A percentile compares a stretch with the other conserved stretches of the same genome.
Evolutionary conservation across 2,113 vertebrate genomes (phyloP).

Genomic region (Oceanodroma tethys): DNA sequence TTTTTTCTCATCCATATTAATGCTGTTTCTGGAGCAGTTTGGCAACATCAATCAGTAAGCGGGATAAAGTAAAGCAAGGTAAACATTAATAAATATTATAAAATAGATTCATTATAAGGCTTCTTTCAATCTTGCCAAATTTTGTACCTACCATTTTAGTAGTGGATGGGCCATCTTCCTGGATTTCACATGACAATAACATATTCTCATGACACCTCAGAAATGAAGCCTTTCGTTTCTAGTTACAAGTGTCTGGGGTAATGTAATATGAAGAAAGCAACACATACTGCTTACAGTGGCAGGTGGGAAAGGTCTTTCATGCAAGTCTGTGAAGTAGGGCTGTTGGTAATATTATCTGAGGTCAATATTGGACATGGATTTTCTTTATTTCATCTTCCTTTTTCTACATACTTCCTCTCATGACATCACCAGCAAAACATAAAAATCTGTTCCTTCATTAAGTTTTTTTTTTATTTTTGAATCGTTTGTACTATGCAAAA

Average conservation of each 20-base stretch:
- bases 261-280: neutral
- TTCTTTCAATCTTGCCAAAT: neutral
- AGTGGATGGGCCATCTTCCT: neutral
- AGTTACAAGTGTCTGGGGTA: neutral
- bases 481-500: neutral
- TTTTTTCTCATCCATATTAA: neutral
- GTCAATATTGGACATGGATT: neutral
- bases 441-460: neutral
- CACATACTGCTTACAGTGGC: neutral
- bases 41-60: neutral
- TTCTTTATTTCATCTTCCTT: neutral
- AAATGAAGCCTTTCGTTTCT: neutral
- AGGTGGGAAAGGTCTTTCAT: neutral
- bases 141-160: neutral
- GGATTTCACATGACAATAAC: neutral
- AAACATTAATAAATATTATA: neutral
- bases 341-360: neutral
- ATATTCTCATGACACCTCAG: neutral
- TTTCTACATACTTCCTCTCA: neutral
- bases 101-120: neutral
- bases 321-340: neutral
- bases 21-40: neutral
- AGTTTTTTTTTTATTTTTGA: neutral
- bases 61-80: neutral
- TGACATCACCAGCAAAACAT: neutral